phyloP scores from a whole-genome alignment of 1,140 invertebrate species.

The Cydia amplana region DNA sequence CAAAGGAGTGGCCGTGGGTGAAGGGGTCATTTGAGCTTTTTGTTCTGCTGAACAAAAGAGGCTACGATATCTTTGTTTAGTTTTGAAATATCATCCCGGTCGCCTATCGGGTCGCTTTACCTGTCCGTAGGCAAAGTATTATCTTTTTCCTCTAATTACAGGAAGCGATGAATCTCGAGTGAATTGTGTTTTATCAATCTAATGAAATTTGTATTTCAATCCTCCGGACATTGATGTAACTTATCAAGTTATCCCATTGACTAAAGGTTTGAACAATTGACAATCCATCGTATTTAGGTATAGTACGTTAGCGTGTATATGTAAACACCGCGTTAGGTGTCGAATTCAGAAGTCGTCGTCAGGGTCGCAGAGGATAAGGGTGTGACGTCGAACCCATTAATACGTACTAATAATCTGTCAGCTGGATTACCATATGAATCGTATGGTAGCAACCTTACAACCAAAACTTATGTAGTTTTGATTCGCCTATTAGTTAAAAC shows the following conservation, averaged over 20 bases:
- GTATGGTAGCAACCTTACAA: background rate
- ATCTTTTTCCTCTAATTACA: background rate
- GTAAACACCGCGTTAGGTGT: background rate
- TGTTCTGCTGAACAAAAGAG: conserved; percentile 45
- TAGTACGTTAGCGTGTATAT: background rate
- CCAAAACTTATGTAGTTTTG: background rate
- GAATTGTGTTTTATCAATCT: too few species aligned
- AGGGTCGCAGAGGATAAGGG: background rate
- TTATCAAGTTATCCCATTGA: too few species aligned
- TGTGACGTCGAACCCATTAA: background rate
- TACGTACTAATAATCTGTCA: background rate
- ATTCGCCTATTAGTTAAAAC: too few species aligned
- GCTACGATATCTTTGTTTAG: conserved; percentile 50
- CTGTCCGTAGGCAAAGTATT: conserved; percentile 19
- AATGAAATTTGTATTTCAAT: too few species aligned
- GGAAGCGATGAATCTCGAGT: background rate
- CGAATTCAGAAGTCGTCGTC: background rate
- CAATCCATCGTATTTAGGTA: too few species aligned
- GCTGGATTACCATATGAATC: conserved; percentile 1
- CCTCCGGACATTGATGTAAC: too few species aligned
- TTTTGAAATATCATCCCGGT: conserved; percentile 52
- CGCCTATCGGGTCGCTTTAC: conserved; percentile 37
- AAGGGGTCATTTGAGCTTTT: conserved; percentile 57
- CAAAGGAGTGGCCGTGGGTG: conserved; percentile 48
- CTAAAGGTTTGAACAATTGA: too few species aligned